Percentiles rank a stretch among this genome's conserved stretches.
phyloP scores from a whole-genome alignment of 2,797 vertebrate species.

The Orientallactaga sibirica region DNA sequence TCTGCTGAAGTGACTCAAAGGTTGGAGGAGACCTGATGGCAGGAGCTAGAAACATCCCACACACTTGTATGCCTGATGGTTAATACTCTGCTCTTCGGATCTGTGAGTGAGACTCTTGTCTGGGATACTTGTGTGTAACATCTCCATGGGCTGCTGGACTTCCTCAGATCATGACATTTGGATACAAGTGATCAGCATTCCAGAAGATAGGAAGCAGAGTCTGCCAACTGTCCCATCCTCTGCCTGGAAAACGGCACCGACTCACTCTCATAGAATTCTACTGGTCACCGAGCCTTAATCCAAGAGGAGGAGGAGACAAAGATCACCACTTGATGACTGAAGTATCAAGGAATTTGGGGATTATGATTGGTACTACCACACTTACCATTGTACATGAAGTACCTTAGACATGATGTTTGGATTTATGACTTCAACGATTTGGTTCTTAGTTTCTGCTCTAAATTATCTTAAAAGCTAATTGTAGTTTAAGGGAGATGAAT shows the following conservation, averaged over 20 bases:
- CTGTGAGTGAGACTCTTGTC: not conserved
- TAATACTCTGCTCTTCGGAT: not conserved
- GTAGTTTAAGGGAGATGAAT: not conserved
- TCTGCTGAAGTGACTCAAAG: not conserved
- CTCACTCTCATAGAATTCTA: not conserved
- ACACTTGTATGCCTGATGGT: not conserved
- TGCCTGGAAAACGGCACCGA: not conserved
- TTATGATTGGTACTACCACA: not conserved
- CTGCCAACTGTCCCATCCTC: not conserved
- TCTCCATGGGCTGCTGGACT: not conserved
- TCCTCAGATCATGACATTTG: not conserved
- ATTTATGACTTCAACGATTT: not conserved
- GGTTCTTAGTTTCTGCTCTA: not conserved
- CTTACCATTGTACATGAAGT: not conserved
- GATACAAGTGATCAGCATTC: not conserved
- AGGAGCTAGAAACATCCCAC: not conserved
- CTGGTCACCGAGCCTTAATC: not conserved
- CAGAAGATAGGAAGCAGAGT: not conserved
- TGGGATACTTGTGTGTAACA: not conserved
- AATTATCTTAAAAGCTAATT: slow-evolving; percentile 5
- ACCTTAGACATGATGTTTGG: not conserved
- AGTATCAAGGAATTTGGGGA: not conserved
- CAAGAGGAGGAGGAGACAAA: not conserved
- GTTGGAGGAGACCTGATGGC: not conserved
- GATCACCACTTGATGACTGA: not conserved